Evolutionary conservation across 2,797 vertebrate species (phyloP), one percentile per base, ranked within the genome.

Genomic region (Falco berigora): DNA sequence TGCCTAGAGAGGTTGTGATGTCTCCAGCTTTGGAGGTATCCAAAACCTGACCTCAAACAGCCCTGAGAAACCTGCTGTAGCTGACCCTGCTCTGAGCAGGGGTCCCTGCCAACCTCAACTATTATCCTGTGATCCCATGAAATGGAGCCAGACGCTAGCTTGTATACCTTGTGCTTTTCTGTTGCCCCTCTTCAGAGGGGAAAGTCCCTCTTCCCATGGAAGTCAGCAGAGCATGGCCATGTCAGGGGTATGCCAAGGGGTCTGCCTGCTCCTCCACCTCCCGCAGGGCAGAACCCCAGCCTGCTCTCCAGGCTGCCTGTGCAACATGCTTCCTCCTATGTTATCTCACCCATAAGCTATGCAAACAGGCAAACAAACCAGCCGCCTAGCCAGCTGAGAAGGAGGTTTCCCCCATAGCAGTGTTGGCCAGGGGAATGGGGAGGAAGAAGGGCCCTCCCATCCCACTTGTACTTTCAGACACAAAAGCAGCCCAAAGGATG

Each of bases 331-430:
- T 74, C 52, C 61, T 74, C 52, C 49, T 30, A 0, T 21, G 22
- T 58, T 30, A 67, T 55, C 40, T 80, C 88, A 72, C 21, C 34
- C 8, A 2, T 20, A 21, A 50, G 22, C 47, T 76, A 22, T 5
- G 3, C n/a, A 64, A 81, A 83, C 18, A 59, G 55, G 47, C 42
- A 66, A 72, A 73, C 30, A 56, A 89, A 50, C 27, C 24, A 36
- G 52, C 14, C 10, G 1, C 9, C 14, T 59, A 42, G 5, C 17
- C 0, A 0, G 11, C 4, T 0, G 12, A 93, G 44, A 36, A 3
- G 14, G 49, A 32, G 12, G 6, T 49, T 77, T 86, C 25, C 68
- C 47, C 47, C 14, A 9, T 1, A 44, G 50, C 11, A 40, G 3
- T 28, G 18, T 7, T 85, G 40, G 34, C 47, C 49, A 46, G 34